A percentile compares a stretch with the other conserved stretches of the same genome.
These are phyloP conservation scores for Pelecanoides urinatrix DNA, from an alignment of 2,113 vertebrate species.

Conservation along the genomic window DNA sequence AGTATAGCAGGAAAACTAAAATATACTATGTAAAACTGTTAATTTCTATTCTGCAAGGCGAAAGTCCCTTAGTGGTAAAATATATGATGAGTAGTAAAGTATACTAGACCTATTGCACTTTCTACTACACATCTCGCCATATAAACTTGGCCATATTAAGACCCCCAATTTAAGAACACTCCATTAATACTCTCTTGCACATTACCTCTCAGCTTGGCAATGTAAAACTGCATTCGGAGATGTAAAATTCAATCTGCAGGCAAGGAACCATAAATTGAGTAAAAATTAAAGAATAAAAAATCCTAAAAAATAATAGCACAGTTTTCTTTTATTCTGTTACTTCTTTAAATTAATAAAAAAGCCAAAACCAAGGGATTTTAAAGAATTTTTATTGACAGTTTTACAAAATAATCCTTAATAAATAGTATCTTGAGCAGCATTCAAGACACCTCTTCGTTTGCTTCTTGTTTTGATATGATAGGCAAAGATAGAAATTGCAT, in stretches of 20 bases:
- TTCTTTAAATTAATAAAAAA: neutral
- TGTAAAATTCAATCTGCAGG: neutral
- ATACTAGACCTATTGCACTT: neutral
- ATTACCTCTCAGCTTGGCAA: neutral
- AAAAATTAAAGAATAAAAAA: neutral
- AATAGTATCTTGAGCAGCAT: neutral
- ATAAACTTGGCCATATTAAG: neutral
- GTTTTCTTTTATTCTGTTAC: neutral
- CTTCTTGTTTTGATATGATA: neutral
- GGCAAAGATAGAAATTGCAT: neutral
- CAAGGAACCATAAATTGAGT: neutral
- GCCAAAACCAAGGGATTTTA: neutral
- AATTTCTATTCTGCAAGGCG: neutral
- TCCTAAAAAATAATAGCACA: neutral
- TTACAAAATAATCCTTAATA: neutral
- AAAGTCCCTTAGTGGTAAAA: neutral
- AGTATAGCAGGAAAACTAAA: neutral
- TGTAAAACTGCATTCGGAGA: neutral
- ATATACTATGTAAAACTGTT: neutral
- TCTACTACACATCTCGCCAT: neutral
- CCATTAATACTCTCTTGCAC: neutral
- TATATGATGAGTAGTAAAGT: neutral
- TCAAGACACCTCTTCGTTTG: neutral
- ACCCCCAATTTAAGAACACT: neutral
- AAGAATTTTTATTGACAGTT: constrained; percentile 4